Conservation (phyloP, 2,797 vertebrate genomes). For the Arctocebus calabarensis region DNA sequence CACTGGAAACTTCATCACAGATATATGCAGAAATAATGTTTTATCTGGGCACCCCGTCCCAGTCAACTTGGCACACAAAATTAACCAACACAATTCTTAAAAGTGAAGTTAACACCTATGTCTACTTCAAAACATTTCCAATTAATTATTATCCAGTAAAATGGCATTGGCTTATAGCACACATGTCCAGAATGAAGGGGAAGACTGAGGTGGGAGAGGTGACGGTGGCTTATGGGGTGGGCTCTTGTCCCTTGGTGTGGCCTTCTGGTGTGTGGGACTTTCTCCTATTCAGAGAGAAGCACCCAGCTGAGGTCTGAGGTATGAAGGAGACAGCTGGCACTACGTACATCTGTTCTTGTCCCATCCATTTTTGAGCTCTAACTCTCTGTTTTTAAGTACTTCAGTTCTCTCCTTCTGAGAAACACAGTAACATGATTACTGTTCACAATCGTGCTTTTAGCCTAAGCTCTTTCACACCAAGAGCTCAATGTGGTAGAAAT, state of each 20-base stretch:
- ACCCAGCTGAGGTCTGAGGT: background rate
- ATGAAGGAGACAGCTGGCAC: background rate
- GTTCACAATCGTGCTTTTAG: background rate
- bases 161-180: background rate
- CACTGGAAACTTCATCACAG: background rate
- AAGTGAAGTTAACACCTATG: constrained; percentile 22
- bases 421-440: background rate
- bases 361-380: background rate
- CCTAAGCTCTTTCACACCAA: background rate
- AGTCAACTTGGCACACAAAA: background rate
- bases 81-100: background rate
- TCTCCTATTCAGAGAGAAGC: background rate
- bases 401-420: background rate
- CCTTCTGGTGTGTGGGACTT: background rate
- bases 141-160: background rate
- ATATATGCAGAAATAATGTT: background rate
- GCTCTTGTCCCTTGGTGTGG: background rate
- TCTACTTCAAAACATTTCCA: background rate
- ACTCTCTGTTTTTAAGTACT: background rate
- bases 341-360: background rate
- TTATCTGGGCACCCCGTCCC: background rate
- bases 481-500: background rate
- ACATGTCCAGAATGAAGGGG: constrained; percentile 8
- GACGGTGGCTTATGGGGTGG: background rate
- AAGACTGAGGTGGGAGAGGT: background rate